Base-by-base conservation (phyloP, 2,797 vertebrate species). In the Hafferia zeledoni region DNA sequence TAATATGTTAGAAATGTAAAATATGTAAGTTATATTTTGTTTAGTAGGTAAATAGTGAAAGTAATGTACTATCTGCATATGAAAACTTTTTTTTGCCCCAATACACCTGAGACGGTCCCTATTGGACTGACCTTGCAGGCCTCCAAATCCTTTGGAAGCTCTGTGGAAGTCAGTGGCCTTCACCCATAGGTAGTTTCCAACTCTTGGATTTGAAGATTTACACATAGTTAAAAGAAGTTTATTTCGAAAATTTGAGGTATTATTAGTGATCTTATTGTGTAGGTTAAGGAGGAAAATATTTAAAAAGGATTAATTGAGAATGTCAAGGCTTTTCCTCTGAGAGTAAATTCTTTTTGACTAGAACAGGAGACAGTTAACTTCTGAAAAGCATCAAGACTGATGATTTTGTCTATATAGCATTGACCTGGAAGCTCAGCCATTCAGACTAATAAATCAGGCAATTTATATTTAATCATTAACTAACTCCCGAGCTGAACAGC, bases 401-500 rank as follows among this genome's bases (percentile, higher is more conserved):
- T 99, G 98, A 99, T 99, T 98, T 99, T 99, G 98, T 99, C 99
- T 99, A 98, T 99, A 99, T 99, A 98, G 98, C 99, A 99, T 99
- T 99, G 99, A 99, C 99, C 99, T 99, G 99, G 98, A 99, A 99
- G 99, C 98, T 98, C 98, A 99, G 96, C 98, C 98, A 99, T 99
- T 99, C 98, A 98, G 98, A 99, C 98, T 99, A 99, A 99, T 99
- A 99, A 99, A 99, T 99, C 99, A 99, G 98, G 97, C 98, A 98
- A 98, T 99, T 99, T 99, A 99, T 99, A 99, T 99, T 99, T 99
- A 99, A 99, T 99, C 99, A 99, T 99, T 99, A 99, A 99, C 98
- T 99, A 99, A 99, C 98, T 98, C 98, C 98, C 98, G 98, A 99
- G 98, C 98, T 98, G 98, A 99, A 99, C 99, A 99, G 98, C 99